phyloP scores from a whole-genome alignment of 1,140 invertebrate species.

The Listronotus bonariensis region DNA sequence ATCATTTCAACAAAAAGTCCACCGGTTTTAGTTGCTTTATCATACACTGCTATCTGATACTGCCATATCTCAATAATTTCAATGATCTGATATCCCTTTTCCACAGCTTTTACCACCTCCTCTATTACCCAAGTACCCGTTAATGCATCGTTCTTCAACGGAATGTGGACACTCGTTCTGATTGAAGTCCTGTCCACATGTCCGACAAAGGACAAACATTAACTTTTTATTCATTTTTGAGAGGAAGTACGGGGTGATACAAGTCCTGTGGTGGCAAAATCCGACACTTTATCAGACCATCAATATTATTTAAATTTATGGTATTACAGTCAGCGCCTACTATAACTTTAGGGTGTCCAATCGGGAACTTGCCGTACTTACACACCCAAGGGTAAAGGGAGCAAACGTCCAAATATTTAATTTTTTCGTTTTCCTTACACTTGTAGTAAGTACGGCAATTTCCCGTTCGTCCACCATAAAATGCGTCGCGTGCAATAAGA shows the following conservation, averaged over 20 bases:
- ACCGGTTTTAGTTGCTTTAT: background rate
- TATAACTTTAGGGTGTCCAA: conserved; percentile 49
- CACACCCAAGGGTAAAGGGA: conserved; percentile 52
- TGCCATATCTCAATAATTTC: conserved; percentile 46
- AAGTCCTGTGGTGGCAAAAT: conserved; percentile 49
- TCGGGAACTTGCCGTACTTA: conserved; percentile 50
- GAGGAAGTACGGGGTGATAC: conserved; percentile 50
- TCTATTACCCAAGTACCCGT: conserved; percentile 53
- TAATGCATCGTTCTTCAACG: conserved; percentile 46
- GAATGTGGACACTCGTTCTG: conserved; percentile 43
- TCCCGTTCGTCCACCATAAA: conserved; percentile 51
- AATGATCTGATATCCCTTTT: conserved; percentile 43
- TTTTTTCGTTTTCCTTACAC: conserved; percentile 44
- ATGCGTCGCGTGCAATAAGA: conserved; percentile 12
- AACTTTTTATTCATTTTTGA: conserved; percentile 45
- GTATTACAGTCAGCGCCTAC: conserved; percentile 20
- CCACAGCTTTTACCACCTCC: conserved; percentile 51
- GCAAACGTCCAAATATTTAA: conserved; percentile 52
- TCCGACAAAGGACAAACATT: conserved; percentile 49
- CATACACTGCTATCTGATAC: background rate
- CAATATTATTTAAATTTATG: conserved; percentile 24
- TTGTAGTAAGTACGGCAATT: conserved; percentile 46
- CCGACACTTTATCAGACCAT: conserved; percentile 46
- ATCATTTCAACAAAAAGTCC: background rate
- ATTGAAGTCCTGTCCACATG: conserved; percentile 36